Conservation (phyloP, 2,797 vertebrate genomes). For the Eulemur mongoz region DNA sequence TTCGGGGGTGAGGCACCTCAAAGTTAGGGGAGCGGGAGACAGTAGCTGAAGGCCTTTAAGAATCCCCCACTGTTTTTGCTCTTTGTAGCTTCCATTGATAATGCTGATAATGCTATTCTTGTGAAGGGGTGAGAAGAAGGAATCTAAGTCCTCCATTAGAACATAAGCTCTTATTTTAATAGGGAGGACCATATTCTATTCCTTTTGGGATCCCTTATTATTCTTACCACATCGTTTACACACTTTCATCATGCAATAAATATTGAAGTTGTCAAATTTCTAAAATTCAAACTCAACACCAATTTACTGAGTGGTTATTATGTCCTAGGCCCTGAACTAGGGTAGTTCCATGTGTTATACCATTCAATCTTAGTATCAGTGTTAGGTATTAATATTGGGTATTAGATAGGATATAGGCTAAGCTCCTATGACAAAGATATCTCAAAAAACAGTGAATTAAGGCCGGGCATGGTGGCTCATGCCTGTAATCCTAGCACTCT, state of each 20-base stretch:
- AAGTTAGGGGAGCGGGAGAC: neutral
- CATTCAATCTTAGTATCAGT: neutral
- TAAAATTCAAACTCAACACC: conserved; percentile 2
- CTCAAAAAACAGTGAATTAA: neutral
- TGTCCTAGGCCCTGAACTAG: neutral
- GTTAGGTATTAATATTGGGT: neutral
- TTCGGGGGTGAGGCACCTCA: neutral
- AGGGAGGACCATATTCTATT: neutral
- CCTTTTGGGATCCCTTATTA: neutral
- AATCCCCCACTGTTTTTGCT: neutral
- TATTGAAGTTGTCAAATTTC: neutral
- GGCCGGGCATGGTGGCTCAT: too few relatives aligned
- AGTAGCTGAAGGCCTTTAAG: neutral
- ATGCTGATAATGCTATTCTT: neutral
- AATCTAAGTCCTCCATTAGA: neutral
- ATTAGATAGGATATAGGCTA: neutral
- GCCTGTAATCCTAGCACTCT: too few relatives aligned
- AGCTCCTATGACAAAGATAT: neutral
- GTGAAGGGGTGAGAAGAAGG: neutral
- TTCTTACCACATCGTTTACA: neutral
- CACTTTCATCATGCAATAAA: neutral
- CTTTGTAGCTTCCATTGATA: neutral
- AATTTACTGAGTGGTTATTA: neutral
- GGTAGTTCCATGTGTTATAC: neutral
- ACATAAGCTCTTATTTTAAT: neutral